Conservation (phyloP, 2,113 vertebrate genomes). For the Prinia subflava region DNA sequence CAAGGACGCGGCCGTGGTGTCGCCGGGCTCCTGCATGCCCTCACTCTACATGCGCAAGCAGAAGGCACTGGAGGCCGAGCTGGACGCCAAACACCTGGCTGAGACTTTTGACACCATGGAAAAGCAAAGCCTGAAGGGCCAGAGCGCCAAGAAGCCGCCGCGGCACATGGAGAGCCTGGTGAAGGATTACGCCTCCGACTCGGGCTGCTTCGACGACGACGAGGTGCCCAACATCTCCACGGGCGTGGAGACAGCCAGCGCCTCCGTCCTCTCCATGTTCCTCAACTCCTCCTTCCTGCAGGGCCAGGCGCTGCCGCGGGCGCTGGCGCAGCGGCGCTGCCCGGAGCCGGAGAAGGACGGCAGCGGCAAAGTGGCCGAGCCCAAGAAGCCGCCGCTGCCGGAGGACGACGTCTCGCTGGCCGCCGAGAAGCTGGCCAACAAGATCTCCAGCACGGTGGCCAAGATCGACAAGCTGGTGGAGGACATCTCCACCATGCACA, state of each 20-base stretch:
- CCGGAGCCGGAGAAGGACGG: conserved; percentile 80
- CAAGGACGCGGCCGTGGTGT: conserved; percentile 85
- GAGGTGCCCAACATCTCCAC: conserved; percentile 88
- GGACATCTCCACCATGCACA: conserved; percentile 91
- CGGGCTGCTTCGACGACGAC: conserved; percentile 93
- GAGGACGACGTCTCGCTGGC: conserved; percentile 81
- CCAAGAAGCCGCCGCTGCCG: conserved; percentile 60
- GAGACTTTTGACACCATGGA: conserved; percentile 92
- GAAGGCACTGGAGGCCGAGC: conserved; percentile 92
- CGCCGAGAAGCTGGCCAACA: conserved; percentile 87
- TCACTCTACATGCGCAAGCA: conserved; percentile 96
- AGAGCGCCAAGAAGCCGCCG: conserved; percentile 79
- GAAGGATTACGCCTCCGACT: conserved; percentile 95
- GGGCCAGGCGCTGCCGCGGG: conserved; percentile 78
- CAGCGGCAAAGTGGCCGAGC: conserved; percentile 7
- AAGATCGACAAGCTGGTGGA: conserved; percentile 94
- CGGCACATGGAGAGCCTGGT: conserved; percentile 90
- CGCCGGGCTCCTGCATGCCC: conserved; percentile 90
- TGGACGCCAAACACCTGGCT: conserved; percentile 88
- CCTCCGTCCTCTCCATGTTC: conserved; percentile 89
- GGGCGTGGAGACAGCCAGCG: conserved; percentile 79
- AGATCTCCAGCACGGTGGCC: conserved; percentile 89
- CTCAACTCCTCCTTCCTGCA: conserved; percentile 89
- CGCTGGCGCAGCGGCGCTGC: conserved; percentile 59
- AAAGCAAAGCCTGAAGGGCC: conserved; percentile 84